A percentile compares a stretch with the other conserved stretches of the same genome.
Evolutionary conservation across 2,113 vertebrate species (phyloP).

Genomic region (Ranitomeya imitator): DNA sequence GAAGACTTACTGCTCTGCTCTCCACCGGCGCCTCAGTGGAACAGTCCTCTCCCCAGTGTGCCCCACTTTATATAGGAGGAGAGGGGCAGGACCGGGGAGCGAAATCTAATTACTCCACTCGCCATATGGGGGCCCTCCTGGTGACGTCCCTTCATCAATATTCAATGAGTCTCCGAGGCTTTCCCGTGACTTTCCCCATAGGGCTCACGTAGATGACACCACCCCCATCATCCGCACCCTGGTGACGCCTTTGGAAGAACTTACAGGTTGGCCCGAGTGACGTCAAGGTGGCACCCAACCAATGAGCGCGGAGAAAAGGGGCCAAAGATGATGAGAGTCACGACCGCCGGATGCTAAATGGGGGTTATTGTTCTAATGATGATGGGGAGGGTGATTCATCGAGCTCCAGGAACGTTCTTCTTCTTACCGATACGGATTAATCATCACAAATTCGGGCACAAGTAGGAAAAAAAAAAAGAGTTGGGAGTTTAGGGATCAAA

Average conservation of each 20-base stretch:
- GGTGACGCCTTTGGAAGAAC: background rate
- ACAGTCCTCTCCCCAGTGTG: conserved; percentile 37
- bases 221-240: background rate
- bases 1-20: conserved; percentile 51
- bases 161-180: conserved; percentile 46
- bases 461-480: conserved; percentile 9
- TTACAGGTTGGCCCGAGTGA: conserved; percentile 12
- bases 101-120: conserved; percentile 68
- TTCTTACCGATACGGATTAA: background rate
- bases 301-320: background rate
- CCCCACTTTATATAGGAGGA: conserved; percentile 72
- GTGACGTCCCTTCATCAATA: conserved; percentile 59
- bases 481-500: background rate
- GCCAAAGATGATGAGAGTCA: background rate
- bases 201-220: background rate
- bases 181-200: background rate
- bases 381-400: conserved; percentile 12
- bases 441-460: background rate
- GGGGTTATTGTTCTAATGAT: background rate
- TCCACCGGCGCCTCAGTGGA: conserved; percentile 6
- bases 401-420: background rate
- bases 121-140: conserved; percentile 58
- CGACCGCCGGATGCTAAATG: background rate
- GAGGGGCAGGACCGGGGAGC: conserved; percentile 62
- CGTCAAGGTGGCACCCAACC: background rate